A percentile compares a stretch with the other conserved stretches of the same genome.
These are phyloP conservation scores for Syngnathus rostellatus DNA, from an alignment of 2,797 vertebrate species.

Conservation along the genomic window DNA sequence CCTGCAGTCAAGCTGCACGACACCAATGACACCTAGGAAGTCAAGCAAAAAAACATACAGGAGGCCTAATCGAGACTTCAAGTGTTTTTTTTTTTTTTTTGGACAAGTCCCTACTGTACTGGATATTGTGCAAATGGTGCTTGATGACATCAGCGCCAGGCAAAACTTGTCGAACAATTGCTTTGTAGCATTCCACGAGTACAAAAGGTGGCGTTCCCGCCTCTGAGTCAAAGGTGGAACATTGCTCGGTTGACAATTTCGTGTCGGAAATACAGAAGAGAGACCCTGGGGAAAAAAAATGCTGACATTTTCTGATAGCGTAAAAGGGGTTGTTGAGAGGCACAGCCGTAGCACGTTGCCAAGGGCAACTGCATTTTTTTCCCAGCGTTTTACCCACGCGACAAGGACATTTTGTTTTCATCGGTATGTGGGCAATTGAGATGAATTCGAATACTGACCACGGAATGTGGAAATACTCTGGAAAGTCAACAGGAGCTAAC, in stretches of 20 bases:
- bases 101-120: no score
- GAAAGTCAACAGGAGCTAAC: constrained; percentile 28
- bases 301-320: not conserved
- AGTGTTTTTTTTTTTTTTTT: no score
- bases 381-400: not conserved
- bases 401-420: not conserved
- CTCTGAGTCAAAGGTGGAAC: not conserved
- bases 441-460: not conserved
- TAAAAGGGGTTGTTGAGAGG: not conserved
- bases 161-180: no score
- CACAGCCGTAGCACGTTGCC: not conserved
- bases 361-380: not conserved
- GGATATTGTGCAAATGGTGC: no score
- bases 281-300: not conserved
- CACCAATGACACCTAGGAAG: constrained; percentile 3
- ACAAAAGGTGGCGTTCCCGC: not conserved
- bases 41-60: not conserved
- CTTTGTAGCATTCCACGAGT: not conserved
- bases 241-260: not conserved
- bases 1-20: constrained; percentile 50
- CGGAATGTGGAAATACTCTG: not conserved
- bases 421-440: not conserved
- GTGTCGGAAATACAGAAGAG: not conserved
- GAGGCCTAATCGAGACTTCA: not conserved
- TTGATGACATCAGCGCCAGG: no score